A percentile compares a stretch with the other conserved stretches of the same genome.
Conservation (phyloP, 2,113 vertebrate species). For the Cottus gobio region DNA sequence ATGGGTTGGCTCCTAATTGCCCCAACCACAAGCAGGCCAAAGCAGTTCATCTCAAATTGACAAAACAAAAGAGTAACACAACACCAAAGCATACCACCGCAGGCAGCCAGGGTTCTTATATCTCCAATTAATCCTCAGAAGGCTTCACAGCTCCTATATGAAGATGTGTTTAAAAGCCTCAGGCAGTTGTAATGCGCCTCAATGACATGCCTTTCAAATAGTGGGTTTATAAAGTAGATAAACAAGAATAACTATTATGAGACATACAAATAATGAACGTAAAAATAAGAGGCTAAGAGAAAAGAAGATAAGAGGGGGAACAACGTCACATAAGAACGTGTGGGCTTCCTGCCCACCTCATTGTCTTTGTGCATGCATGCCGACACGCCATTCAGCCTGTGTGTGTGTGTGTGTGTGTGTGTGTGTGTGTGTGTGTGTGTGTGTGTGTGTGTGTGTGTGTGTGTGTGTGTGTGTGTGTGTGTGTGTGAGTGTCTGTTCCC, state of each 20-base stretch:
- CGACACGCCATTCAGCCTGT: background rate
- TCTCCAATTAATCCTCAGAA: slow-evolving; percentile 52
- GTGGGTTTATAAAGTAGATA: slow-evolving; percentile 15
- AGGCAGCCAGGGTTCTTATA: slow-evolving; percentile 40
- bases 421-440: background rate
- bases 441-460: background rate
- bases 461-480: slow-evolving; percentile 1
- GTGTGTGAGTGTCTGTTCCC: slow-evolving; percentile 37
- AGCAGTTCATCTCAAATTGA: slow-evolving; percentile 55
- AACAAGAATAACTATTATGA: slow-evolving; percentile 44
- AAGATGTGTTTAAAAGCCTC: slow-evolving; percentile 56
- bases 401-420: background rate
- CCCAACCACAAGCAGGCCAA: slow-evolving; percentile 37
- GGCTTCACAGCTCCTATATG: slow-evolving; percentile 47
- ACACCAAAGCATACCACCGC: slow-evolving; percentile 8
- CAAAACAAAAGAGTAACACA: slow-evolving; percentile 55
- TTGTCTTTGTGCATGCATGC: slow-evolving; percentile 8
- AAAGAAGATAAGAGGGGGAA: slow-evolving; percentile 11
- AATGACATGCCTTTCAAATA: slow-evolving; percentile 37
- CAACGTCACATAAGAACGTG: background rate
- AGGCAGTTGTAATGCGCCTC: slow-evolving; percentile 45
- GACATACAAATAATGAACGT: slow-evolving; percentile 9
- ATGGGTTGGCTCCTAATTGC: slow-evolving; percentile 57
- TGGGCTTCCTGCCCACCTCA: slow-evolving; percentile 26
- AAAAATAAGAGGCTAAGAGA: slow-evolving; percentile 2